phyloP scores from a whole-genome alignment of 2,888 invertebrate genomes.

The Euzetes globulus region DNA sequence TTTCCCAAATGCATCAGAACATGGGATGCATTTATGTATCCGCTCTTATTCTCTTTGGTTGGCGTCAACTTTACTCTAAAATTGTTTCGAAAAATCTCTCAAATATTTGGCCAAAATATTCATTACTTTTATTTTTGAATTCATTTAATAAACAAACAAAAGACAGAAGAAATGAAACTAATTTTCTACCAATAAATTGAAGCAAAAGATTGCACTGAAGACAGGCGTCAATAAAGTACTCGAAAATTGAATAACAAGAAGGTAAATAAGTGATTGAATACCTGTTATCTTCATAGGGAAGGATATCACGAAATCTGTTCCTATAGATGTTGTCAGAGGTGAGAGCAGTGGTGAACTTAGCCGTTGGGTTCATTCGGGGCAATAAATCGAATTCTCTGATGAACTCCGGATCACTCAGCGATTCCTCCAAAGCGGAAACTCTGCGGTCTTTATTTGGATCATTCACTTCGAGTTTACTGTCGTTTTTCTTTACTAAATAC shows the following conservation, averaged over 20 bases:
- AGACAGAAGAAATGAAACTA: too few relatives aligned
- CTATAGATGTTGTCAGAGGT: constrained; percentile 58
- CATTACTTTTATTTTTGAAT: too few relatives aligned
- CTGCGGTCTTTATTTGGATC: not conserved
- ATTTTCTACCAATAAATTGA: too few relatives aligned
- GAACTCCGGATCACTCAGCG: constrained; percentile 60
- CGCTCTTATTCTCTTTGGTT: constrained; percentile 69
- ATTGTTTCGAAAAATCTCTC: too few relatives aligned
- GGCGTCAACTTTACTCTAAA: constrained; percentile 68
- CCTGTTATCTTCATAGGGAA: constrained; percentile 80
- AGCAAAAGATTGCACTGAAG: too few relatives aligned
- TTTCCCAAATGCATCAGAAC: constrained; percentile 76
- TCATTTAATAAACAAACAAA: too few relatives aligned
- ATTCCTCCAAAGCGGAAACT: constrained; percentile 54
- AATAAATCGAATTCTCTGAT: constrained; percentile 75
- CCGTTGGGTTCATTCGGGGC: constrained; percentile 57
- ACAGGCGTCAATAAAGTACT: not conserved
- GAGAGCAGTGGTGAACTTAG: constrained; percentile 64
- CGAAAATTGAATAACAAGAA: too few relatives aligned
- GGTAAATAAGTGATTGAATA: too few relatives aligned
- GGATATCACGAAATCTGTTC: constrained; percentile 61
- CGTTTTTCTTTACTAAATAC: constrained; percentile 5
- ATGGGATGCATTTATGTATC: constrained; percentile 88
- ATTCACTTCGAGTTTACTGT: not conserved
- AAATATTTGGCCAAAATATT: not conserved